Conservation (phyloP, 1,140 invertebrate genomes). For the Meloidogyne hapla region DNA sequence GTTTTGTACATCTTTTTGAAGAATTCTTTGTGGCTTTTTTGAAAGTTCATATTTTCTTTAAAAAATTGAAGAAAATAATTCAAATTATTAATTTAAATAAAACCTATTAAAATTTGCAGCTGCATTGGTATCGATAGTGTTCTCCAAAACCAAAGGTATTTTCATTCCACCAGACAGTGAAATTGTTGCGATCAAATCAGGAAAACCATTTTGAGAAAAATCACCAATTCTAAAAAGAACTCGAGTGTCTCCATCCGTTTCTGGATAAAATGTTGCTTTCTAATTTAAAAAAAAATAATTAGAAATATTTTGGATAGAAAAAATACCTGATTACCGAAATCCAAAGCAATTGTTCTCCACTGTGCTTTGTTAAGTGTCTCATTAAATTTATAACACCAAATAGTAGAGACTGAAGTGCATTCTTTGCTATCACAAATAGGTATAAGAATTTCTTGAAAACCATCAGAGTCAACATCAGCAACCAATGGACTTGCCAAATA, state of each 20-base stretch:
- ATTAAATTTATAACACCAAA: slow-evolving; percentile 30
- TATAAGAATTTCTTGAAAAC: slow-evolving; percentile 51
- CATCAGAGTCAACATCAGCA: slow-evolving; percentile 55
- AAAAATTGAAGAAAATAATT: slow-evolving; percentile 24
- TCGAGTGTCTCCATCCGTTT: slow-evolving; percentile 35
- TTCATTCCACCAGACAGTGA: slow-evolving; percentile 6
- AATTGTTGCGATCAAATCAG: slow-evolving; percentile 53
- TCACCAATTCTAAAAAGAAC: slow-evolving; percentile 59
- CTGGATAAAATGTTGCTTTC: slow-evolving; percentile 11
- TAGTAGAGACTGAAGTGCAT: slow-evolving; percentile 26
- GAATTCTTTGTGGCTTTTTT: slow-evolving; percentile 33
- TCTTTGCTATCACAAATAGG: slow-evolving; percentile 46
- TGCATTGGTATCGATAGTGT: slow-evolving; percentile 26
- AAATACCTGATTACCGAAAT: not conserved
- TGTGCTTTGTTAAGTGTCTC: not conserved
- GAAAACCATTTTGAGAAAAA: slow-evolving; percentile 57
- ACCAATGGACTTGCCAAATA: slow-evolving; percentile 51
- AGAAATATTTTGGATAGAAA: too few species aligned
- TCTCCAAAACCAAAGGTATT: slow-evolving; percentile 47
- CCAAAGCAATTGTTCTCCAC: not conserved
- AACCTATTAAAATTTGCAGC: slow-evolving; percentile 20
- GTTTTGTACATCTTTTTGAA: slow-evolving; percentile 42
- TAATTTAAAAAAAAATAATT: not conserved
- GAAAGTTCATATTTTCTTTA: slow-evolving; percentile 55
- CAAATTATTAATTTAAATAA: slow-evolving; percentile 30